Evolutionary conservation across 2,113 vertebrate species (phyloP).

Genomic region (Gasterosteus nipponicus): DNA sequence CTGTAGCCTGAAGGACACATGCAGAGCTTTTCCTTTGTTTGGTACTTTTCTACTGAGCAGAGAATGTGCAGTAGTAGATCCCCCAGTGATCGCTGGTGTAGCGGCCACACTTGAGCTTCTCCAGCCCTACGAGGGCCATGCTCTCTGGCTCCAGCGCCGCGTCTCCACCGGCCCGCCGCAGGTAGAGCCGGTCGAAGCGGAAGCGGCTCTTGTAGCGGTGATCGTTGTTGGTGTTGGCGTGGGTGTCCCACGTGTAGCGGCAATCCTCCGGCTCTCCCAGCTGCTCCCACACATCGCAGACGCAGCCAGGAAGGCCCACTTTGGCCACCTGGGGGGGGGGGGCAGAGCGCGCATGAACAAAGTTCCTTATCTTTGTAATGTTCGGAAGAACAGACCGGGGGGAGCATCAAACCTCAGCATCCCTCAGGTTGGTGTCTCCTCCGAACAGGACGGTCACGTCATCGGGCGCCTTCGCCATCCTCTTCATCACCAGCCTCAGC

Average conservation of each 20-base stretch:
- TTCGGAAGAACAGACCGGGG: neutral
- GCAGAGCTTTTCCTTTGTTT: no score
- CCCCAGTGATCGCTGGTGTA: constrained; percentile 95
- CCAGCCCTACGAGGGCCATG: constrained; percentile 86
- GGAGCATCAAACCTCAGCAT: constrained; percentile 82
- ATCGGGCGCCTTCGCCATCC: constrained; percentile 79
- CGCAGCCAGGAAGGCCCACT: constrained; percentile 81
- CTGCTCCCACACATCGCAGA: constrained; percentile 88
- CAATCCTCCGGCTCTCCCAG: constrained; percentile 87
- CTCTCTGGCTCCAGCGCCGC: constrained; percentile 79
- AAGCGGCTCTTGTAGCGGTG: constrained; percentile 70
- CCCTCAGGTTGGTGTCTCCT: constrained; percentile 92
- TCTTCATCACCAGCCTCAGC: constrained; percentile 80
- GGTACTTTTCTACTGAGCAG: constrained; percentile 8
- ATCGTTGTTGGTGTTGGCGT: constrained; percentile 84
- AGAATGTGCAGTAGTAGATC: constrained; percentile 85
- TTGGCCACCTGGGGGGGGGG: constrained; percentile 79
- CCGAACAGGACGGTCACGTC: constrained; percentile 89
- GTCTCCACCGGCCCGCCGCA: constrained; percentile 71
- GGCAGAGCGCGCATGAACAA: neutral
- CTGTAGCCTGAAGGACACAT: neutral
- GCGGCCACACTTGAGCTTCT: constrained; percentile 88
- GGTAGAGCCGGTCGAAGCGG: constrained; percentile 89
- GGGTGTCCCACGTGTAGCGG: constrained; percentile 91
- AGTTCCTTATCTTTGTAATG: neutral